Evolutionary conservation across 92 coral and sea anemone genomes (phyloP), one percentile per base, ranked within the genome.

Genomic region (Actinostola sp.): DNA sequence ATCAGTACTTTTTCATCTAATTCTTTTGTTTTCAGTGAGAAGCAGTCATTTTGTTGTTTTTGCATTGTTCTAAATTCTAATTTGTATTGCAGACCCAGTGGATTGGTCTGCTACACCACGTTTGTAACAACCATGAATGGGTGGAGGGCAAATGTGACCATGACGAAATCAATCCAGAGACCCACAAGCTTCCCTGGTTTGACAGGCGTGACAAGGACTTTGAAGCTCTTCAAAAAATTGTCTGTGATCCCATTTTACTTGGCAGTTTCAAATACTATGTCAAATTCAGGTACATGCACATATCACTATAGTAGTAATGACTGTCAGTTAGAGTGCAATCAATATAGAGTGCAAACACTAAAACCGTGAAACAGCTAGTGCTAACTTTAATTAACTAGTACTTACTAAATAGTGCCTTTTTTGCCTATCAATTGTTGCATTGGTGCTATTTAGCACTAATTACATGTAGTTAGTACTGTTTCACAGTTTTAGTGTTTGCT

Each of bases 41-140:
- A 6, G 3, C 3, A 4, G 54, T 14, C 9, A 48, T 14, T 4
- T 48, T 2, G 19, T 20, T 20, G 17, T 25, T 57, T 15, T 13
- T 25, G 33, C n/a, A n/a, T n/a, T n/a, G n/a, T n/a, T n/a, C n/a
- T n/a, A n/a, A n/a, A n/a, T n/a, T n/a, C n/a, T n/a, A n/a, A n/a
- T n/a, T n/a, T n/a, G n/a, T n/a, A 0, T 16, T 6, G 9, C 26
- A 83, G 83, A 54, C 45, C 1, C 68, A 35, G 68, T 76, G 88
- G 88, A 83, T 76, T 36, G 44, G 61, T 20, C 38, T 82, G 2
- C 65, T 82, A 34, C 77, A 67, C 39, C 83, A 76, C 62, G 83
- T 83, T 3, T 83, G 88, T 33, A 44, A 83, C 45, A 61, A 68
- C 33, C 88, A 70, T 62, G 73, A 83, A 24, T 83, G 88, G 83